Evolutionary conservation across 2,888 invertebrate genomes (phyloP).

Genomic region (Fragum whitleyi): DNA sequence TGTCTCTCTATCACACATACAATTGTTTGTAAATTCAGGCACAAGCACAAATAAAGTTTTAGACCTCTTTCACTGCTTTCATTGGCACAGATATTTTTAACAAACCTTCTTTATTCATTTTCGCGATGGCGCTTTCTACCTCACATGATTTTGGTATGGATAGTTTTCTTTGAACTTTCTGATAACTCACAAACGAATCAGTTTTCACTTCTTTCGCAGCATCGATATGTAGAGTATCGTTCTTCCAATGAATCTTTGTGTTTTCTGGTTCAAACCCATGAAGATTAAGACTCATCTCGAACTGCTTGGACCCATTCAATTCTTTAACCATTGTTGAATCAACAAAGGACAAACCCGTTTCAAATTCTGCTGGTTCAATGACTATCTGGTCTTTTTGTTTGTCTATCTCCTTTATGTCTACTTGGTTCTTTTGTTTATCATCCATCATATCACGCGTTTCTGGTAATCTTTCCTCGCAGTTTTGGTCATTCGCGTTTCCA

Average conservation of each 20-base stretch:
- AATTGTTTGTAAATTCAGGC: no score
- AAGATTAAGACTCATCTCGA: not conserved
- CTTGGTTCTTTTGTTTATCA: no score
- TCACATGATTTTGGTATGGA: not conserved
- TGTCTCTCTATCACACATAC: no score
- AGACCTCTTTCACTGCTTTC: not conserved
- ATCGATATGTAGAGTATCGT: not conserved
- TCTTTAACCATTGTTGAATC: not conserved
- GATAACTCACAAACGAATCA: not conserved
- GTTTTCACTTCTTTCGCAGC: conserved; percentile 2
- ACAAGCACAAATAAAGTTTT: no score
- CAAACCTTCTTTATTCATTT: not conserved
- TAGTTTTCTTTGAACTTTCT: not conserved
- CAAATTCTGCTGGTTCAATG: not conserved
- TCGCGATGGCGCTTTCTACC: not conserved
- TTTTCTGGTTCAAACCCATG: not conserved
- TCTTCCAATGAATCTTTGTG: not conserved
- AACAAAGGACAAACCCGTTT: not conserved
- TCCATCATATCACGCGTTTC: no score
- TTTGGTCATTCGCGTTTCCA: no score
- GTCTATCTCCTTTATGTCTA: not conserved
- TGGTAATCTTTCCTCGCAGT: no score
- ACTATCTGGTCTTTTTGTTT: no score
- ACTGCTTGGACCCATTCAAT: not conserved
- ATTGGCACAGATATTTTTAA: not conserved